Conservation (phyloP, 2,113 vertebrate genomes). For the Solea senegalensis region DNA sequence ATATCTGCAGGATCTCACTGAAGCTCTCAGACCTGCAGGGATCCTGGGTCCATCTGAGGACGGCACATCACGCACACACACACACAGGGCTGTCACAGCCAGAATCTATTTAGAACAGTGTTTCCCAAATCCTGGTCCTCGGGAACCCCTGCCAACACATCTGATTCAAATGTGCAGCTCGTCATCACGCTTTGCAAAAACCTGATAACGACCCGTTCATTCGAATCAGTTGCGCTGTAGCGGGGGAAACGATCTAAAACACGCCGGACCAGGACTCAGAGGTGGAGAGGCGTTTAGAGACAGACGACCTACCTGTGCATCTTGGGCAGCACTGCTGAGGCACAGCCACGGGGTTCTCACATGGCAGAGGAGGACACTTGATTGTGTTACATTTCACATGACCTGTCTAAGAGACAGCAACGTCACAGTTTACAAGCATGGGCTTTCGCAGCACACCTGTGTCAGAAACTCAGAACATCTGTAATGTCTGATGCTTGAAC, state of each 20-base stretch:
- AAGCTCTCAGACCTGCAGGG: constrained; percentile 87
- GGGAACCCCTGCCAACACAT: too few relatives aligned
- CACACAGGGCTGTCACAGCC: neutral
- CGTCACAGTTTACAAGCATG: constrained; percentile 21
- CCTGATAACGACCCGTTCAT: too few relatives aligned
- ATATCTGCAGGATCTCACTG: constrained; percentile 85
- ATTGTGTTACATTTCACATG: constrained; percentile 91
- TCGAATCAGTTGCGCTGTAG: too few relatives aligned
- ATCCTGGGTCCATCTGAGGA: constrained; percentile 81
- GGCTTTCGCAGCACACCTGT: too few relatives aligned
- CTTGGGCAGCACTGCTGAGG: constrained; percentile 91
- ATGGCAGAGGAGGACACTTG: constrained; percentile 87
- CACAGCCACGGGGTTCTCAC: constrained; percentile 85
- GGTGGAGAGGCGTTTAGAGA: neutral
- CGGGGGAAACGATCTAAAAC: too few relatives aligned
- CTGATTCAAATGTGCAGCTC: too few relatives aligned
- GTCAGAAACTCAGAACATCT: too few relatives aligned
- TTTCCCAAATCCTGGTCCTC: too few relatives aligned
- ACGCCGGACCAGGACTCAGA: neutral
- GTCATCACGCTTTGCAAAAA: too few relatives aligned
- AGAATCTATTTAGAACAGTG: too few relatives aligned
- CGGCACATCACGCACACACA: neutral
- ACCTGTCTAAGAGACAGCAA: constrained; percentile 77
- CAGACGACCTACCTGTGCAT: constrained; percentile 84
- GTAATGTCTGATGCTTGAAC: too few relatives aligned